Base-by-base conservation (phyloP, 2,888 invertebrate genomes). In the Caenorhabditis sulstoni region DNA sequence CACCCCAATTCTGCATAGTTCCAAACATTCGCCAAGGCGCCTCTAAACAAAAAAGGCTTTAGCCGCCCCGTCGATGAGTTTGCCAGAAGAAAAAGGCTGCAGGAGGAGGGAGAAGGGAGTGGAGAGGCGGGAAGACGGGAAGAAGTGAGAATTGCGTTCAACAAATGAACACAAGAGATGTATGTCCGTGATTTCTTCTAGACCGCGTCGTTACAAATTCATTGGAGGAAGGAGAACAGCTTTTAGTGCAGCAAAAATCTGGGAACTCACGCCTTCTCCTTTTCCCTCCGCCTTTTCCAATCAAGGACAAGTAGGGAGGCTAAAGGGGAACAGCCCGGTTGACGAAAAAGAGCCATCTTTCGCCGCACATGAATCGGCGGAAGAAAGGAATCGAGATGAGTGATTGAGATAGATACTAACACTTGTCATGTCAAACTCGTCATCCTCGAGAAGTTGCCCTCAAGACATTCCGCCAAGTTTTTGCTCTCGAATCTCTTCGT, bases 351-450 rank as follows among this genome's bases (percentile, higher is more conserved):
- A 44, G 39, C 44, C 16, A 44, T 44, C 9, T n/a, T n/a, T 3
- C 44, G 12, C 29, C 29, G 29, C 29, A 29, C 29, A 29, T 29
- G 7, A 29, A 29, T 3, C 29, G 29, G 23, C n/a, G 35, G 35
- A 53, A 57, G 11, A 16, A 12, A 16, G 37, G 7, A 16, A 16
- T n/a, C 3, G 41, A 61, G 55, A 71, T 55, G 57, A 57, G 62
- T 61, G 70, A 66, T 66, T 58, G 59, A 59, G 68, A 70, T 64
- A 57, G 62, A 57, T 64, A 47, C 71, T 57, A 71, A 64, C 71
- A 71, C 71, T 71, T 71, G 71, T 73, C 58, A 64, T 71, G 62
- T 71, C 71, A 71, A 64, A 70, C 55, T 39, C 52, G 62, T 57
- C 62, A 57, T 57, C 41, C 12, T 20, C 57, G 49, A 44, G 41